phyloP scores from a whole-genome alignment of 1,140 invertebrate genomes.

The Arion vulgaris region DNA sequence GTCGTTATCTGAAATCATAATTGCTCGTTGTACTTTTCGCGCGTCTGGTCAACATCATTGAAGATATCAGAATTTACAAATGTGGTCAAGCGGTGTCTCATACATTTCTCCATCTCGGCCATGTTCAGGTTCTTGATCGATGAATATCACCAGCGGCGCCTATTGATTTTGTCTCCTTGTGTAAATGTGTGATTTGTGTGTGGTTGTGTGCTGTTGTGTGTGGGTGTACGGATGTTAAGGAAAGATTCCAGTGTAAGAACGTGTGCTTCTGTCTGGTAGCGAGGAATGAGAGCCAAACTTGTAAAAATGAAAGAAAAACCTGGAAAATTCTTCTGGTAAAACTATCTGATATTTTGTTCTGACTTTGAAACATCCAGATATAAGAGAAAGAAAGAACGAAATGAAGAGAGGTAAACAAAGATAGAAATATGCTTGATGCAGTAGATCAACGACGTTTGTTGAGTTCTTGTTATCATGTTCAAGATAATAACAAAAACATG shows the following conservation, averaged over 20 bases:
- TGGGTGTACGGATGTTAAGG: not conserved
- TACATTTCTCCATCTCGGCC: not conserved
- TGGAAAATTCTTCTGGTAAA: not conserved
- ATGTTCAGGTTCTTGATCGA: not conserved
- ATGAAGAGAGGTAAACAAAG: too few relatives aligned
- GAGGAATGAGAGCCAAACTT: not conserved
- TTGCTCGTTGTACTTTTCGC: too few relatives aligned
- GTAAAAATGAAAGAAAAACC: not conserved
- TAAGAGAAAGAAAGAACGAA: too few relatives aligned
- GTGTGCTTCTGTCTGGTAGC: not conserved
- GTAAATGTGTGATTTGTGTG: not conserved
- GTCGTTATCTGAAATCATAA: too few relatives aligned
- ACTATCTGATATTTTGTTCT: too few relatives aligned
- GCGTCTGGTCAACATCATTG: too few relatives aligned
- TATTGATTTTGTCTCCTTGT: constrained; percentile 5
- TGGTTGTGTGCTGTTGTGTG: not conserved
- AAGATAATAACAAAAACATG: too few relatives aligned
- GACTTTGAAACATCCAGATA: too few relatives aligned
- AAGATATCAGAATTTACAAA: not conserved
- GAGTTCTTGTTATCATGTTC: too few relatives aligned
- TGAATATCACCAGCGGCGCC: not conserved
- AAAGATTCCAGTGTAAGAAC: not conserved
- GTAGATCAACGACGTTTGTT: too few relatives aligned
- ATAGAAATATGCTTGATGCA: too few relatives aligned
- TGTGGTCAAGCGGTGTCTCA: not conserved